These are phyloP conservation scores for Macrosoma leucophasiata DNA, from an alignment of 2,888 invertebrate species.

Conservation along the genomic window DNA sequence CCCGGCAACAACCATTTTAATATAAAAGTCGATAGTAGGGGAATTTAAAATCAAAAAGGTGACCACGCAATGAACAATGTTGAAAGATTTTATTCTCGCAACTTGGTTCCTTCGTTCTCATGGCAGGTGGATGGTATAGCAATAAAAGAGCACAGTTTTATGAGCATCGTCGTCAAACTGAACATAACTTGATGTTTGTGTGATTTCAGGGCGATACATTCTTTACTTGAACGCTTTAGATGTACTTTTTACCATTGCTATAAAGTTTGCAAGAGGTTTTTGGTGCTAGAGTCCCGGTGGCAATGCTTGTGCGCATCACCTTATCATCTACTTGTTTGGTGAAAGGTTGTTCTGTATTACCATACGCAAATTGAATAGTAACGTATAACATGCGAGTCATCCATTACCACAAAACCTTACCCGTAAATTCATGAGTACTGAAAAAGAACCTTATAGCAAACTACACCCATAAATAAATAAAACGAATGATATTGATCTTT, in stretches of 20 bases:
- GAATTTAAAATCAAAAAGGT: too few relatives aligned
- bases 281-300: constrained; percentile 9
- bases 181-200: constrained; percentile 38
- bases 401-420: too few relatives aligned
- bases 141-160: constrained; percentile 64
- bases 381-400: too few relatives aligned
- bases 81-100: constrained; percentile 31
- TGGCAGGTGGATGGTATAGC: constrained; percentile 36
- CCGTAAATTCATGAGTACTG: too few relatives aligned
- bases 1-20: too few relatives aligned
- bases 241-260: not conserved
- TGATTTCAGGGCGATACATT: constrained; percentile 31
- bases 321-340: too few relatives aligned
- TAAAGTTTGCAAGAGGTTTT: not conserved
- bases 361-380: too few relatives aligned
- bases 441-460: too few relatives aligned
- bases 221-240: constrained; percentile 14
- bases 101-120: too few relatives aligned
- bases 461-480: constrained; percentile 56
- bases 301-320: constrained; percentile 8
- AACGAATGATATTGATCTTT: constrained; percentile 57
- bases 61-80: constrained; percentile 30
- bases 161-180: constrained; percentile 50
- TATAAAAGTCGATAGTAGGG: too few relatives aligned
- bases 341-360: too few relatives aligned